Percentiles rank a stretch among this genome's conserved stretches.
phyloP scores from a whole-genome alignment of 2,888 invertebrate species.

The Fissipunctia ypsillon region DNA sequence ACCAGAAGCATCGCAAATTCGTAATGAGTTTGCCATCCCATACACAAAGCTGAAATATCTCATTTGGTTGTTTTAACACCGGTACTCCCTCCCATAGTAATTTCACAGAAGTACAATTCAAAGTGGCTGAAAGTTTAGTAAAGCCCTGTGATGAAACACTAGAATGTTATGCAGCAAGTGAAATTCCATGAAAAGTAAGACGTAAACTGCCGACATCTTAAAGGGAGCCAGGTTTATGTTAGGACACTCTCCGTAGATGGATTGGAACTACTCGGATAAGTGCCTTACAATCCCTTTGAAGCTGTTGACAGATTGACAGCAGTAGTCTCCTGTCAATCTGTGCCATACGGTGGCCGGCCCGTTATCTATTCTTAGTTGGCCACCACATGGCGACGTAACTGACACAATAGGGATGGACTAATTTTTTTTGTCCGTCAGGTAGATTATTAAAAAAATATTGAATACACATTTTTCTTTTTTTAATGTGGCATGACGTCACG shows the following conservation, averaged over 20 bases:
- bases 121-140: background rate
- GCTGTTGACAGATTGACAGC: constrained; percentile 36
- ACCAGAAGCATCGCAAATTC: too few relatives aligned
- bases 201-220: background rate
- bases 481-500: too few relatives aligned
- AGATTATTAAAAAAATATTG: too few relatives aligned
- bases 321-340: constrained; percentile 20
- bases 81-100: too few relatives aligned
- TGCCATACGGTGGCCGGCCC: constrained; percentile 22
- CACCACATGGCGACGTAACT: background rate
- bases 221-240: background rate
- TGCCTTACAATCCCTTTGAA: constrained; percentile 21
- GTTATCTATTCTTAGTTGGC: constrained; percentile 24
- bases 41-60: too few relatives aligned
- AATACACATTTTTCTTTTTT: too few relatives aligned
- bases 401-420: too few relatives aligned
- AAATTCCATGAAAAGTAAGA: background rate
- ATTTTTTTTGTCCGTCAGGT: too few relatives aligned
- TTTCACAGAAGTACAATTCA: background rate
- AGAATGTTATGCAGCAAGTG: too few relatives aligned
- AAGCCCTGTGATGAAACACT: background rate
- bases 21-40: too few relatives aligned
- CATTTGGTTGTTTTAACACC: too few relatives aligned
- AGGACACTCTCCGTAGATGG: background rate
- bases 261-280: background rate